Evolutionary conservation across 2,113 vertebrate species (phyloP).

Genomic region (Gallinago media): DNA sequence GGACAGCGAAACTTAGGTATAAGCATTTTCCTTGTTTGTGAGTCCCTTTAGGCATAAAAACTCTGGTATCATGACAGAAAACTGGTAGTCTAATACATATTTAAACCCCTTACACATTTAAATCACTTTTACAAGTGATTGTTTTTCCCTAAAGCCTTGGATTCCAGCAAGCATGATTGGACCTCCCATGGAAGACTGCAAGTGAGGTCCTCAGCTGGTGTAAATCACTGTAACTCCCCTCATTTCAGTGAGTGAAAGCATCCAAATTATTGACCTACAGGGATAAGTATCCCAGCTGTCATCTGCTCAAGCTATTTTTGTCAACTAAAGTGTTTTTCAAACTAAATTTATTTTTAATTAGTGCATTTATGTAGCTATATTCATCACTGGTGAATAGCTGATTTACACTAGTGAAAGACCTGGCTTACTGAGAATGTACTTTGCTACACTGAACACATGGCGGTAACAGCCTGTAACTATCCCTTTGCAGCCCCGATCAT

Average conservation of each 20-base stretch:
- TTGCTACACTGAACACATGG: not conserved
- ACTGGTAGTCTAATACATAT: not conserved
- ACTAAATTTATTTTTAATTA: conserved; percentile 17
- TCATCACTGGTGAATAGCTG: not conserved
- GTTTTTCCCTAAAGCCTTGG: not conserved
- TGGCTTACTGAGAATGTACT: not conserved
- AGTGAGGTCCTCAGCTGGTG: not conserved
- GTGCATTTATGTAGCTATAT: not conserved
- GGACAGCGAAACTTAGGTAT: not conserved
- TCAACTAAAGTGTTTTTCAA: not conserved
- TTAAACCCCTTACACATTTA: not conserved
- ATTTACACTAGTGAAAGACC: not conserved
- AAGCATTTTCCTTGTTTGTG: not conserved
- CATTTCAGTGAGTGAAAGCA: not conserved
- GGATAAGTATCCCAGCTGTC: not conserved
- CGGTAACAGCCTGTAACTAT: not conserved
- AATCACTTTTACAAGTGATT: not conserved
- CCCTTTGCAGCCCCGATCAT: not conserved
- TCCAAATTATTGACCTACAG: not conserved
- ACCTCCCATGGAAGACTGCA: not conserved
- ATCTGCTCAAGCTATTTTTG: not conserved
- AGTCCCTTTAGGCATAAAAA: not conserved
- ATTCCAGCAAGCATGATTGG: not conserved
- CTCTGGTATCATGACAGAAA: not conserved
- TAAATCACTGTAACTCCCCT: not conserved